Percentiles rank a stretch among this genome's conserved stretches.
phyloP scores from a whole-genome alignment of 2,888 invertebrate species.

The Catotricha subobsoleta region DNA sequence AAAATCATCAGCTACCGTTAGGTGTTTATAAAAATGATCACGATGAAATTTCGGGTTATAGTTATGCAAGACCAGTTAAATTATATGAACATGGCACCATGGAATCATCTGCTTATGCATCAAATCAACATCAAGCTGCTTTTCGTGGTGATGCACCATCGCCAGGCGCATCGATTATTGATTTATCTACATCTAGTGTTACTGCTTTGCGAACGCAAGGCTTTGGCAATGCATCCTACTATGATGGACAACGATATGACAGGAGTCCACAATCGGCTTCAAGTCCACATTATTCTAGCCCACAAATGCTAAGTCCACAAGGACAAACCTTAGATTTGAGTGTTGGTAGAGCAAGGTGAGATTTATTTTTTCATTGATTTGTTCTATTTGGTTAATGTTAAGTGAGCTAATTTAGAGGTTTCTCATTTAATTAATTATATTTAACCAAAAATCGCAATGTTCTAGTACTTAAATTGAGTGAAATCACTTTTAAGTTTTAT shows the following conservation, averaged over 20 bases:
- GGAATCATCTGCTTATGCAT: background rate
- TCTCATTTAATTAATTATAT: background rate
- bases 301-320: constrained; percentile 67
- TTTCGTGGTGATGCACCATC: constrained; percentile 38
- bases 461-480: background rate
- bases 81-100: constrained; percentile 4
- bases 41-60: constrained; percentile 5
- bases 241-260: constrained; percentile 15
- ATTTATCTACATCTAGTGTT: constrained; percentile 61
- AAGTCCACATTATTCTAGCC: constrained; percentile 59
- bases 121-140: constrained; percentile 3
- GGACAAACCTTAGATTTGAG: constrained; percentile 69
- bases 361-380: background rate
- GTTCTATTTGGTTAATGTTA: background rate
- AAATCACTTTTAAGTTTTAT: too few species aligned
- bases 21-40: constrained; percentile 7
- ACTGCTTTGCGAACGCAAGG: constrained; percentile 57
- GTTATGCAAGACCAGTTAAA: constrained; percentile 7
- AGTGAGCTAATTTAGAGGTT: background rate
- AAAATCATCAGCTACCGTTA: constrained; percentile 3
- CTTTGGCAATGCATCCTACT: constrained; percentile 8
- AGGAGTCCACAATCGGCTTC: constrained; percentile 62
- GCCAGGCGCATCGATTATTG: constrained; percentile 59
- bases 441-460: background rate
- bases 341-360: constrained; percentile 56